A percentile compares a stretch with the other conserved stretches of the same genome.
Evolutionary conservation across 2,797 vertebrate genomes (phyloP).

Genomic region (Epinephelus coioides): DNA sequence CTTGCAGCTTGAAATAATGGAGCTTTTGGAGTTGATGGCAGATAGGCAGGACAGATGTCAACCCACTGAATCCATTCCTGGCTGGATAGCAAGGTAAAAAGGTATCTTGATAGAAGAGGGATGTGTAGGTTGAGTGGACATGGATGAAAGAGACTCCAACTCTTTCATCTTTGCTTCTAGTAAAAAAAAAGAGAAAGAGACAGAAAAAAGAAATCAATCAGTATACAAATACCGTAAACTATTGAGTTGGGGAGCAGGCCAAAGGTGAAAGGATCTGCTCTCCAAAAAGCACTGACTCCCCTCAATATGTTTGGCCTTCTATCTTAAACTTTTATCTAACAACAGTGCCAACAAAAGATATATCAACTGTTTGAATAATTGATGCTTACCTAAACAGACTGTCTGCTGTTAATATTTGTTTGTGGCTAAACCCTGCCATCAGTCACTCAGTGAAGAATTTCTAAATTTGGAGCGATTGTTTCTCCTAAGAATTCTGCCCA

Average conservation of each 20-base stretch:
- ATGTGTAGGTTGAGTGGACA: conserved; percentile 61
- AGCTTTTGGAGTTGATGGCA: conserved; percentile 56
- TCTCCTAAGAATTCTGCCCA: conserved; percentile 5
- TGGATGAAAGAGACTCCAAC: conserved; percentile 66
- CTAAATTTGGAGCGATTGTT: conserved; percentile 18
- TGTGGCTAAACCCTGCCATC: conserved; percentile 29
- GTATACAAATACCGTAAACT: conserved; percentile 52
- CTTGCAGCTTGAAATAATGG: conserved; percentile 65
- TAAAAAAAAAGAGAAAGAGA: conserved; percentile 14
- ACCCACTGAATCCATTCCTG: conserved; percentile 55
- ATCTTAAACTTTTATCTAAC: conserved; percentile 3
- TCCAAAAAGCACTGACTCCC: conserved; percentile 31
- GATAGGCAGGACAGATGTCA: conserved; percentile 60
- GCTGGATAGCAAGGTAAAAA: conserved; percentile 48
- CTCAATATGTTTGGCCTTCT: conserved; percentile 10
- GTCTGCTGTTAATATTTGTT: conserved; percentile 32
- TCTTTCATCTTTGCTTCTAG: conserved; percentile 69
- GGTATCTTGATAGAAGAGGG: conserved; percentile 47
- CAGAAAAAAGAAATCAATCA: conserved; percentile 46
- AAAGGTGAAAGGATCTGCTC: conserved; percentile 50
- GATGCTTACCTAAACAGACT: conserved; percentile 28
- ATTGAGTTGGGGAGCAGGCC: conserved; percentile 29
- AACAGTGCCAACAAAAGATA: conserved; percentile 27
- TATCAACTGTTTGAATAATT: conserved; percentile 46
- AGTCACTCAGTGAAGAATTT: conserved; percentile 12